phyloP scores from a whole-genome alignment of 2,888 invertebrate species.

The Hymenopus coronatus region DNA sequence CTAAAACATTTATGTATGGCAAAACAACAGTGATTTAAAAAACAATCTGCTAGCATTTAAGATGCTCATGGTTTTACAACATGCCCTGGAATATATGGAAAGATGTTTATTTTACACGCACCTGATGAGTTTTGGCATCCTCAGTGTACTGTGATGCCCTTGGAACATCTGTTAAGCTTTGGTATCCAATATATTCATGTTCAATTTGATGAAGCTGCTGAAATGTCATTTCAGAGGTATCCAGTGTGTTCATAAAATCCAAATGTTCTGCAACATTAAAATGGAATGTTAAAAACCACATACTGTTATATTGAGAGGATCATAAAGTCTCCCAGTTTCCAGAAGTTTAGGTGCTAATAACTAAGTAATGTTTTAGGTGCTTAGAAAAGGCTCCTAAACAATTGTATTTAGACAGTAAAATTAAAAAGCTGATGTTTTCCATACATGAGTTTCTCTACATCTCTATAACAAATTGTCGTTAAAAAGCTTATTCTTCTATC shows the following conservation, averaged over 20 bases:
- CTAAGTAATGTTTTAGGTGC: too few relatives aligned
- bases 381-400: too few relatives aligned
- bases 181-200: constrained; percentile 91
- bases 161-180: constrained; percentile 93
- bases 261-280: constrained; percentile 71
- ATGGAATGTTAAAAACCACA: neutral
- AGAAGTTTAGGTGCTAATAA: neutral
- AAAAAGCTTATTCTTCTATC: too few relatives aligned
- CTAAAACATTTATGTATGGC: too few relatives aligned
- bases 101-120: constrained; percentile 39
- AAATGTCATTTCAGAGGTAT: constrained; percentile 72
- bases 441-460: too few relatives aligned
- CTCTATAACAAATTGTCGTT: too few relatives aligned
- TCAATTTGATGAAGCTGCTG: constrained; percentile 84
- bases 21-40: too few relatives aligned
- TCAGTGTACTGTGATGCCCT: constrained; percentile 74
- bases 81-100: too few relatives aligned
- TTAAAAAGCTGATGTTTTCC: neutral
- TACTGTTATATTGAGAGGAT: too few relatives aligned
- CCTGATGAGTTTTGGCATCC: constrained; percentile 53
- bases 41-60: too few relatives aligned
- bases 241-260: constrained; percentile 83
- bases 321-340: neutral
- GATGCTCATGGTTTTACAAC: too few relatives aligned
- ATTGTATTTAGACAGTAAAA: neutral